Percentiles rank a stretch among this genome's conserved stretches.
Conservation (phyloP, 2,113 vertebrate species). For the Chloropsis hardwickii region DNA sequence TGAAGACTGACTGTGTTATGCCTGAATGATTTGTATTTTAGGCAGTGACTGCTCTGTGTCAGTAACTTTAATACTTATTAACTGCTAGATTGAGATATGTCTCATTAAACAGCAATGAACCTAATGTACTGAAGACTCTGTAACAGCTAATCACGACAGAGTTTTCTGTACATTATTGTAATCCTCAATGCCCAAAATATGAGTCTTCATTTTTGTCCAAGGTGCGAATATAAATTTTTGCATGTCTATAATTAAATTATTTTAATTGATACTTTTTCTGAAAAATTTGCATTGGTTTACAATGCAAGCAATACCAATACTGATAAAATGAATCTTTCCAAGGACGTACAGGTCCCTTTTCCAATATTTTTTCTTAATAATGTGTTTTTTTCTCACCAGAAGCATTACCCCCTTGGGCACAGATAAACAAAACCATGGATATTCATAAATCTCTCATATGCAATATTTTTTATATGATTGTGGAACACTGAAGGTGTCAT, state of each 20-base stretch:
- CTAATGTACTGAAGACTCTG: background rate
- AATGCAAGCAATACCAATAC: background rate
- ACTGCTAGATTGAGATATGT: background rate
- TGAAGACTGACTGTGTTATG: background rate
- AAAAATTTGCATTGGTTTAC: background rate
- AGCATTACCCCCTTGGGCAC: background rate
- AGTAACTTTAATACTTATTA: constrained; percentile 20
- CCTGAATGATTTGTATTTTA: background rate
- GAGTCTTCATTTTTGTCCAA: background rate
- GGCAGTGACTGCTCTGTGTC: background rate
- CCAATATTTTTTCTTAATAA: background rate
- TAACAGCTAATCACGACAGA: background rate
- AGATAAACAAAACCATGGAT: background rate
- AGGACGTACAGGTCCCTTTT: background rate
- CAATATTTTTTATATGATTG: background rate
- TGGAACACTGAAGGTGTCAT: background rate
- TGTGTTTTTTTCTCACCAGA: background rate
- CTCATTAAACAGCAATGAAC: constrained; percentile 40
- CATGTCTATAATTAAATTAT: background rate
- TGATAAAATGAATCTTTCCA: background rate
- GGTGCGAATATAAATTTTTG: background rate
- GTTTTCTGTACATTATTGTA: background rate
- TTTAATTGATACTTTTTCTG: background rate
- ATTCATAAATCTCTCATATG: background rate
- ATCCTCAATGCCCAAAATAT: background rate